Base-by-base conservation (phyloP, 2,888 invertebrate species). In the Dicycla oo region DNA sequence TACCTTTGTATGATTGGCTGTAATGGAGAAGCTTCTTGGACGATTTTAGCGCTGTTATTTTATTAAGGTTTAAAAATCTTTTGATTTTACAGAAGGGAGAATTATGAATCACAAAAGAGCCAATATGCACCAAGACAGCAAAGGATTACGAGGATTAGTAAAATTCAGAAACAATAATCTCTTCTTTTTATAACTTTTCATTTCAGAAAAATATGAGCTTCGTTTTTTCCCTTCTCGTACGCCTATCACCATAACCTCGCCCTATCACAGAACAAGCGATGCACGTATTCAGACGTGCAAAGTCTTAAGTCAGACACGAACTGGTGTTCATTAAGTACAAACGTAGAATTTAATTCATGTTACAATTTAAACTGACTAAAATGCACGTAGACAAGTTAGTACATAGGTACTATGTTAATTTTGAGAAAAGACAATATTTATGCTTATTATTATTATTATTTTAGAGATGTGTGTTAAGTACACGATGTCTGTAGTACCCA, bases 301-400 rank as follows among this genome's bases (percentile, higher is more conserved):
- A 85, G 88, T 88, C 87, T 88, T 53, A 86, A 90, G 82, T 84
- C 86, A 80, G 87, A 88, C 88, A 81, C 86, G 87, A 81, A 85
- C 78, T 74, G 81, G 64, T 87, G 86, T 90, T 90, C 88, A 89
- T 90, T 88, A 89, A 85, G 86, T 88, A 84, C 82, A 87, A 83
- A 86, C 80, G 79, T 70, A 70, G 71, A 72, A 71, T 81, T 81
- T 78, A 75, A 77, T 77, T 83, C 77, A 40, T 80, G 76, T 80
- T 80, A 69, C 78, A 75, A 71, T 81, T 83, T 81, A 75, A 81
- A 85, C 71, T 73, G 70, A 66, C 63, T 76, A 60, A 76, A 69
- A 73, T 77, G 30, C 64, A 71, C 30, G 57, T 60, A 75, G 67
- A 66, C 62, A 56, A 20, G 45, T 66, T 49, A 30, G 30, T 38